phyloP scores from a whole-genome alignment of 2,888 invertebrate genomes.

The Drosophila cognata region DNA sequence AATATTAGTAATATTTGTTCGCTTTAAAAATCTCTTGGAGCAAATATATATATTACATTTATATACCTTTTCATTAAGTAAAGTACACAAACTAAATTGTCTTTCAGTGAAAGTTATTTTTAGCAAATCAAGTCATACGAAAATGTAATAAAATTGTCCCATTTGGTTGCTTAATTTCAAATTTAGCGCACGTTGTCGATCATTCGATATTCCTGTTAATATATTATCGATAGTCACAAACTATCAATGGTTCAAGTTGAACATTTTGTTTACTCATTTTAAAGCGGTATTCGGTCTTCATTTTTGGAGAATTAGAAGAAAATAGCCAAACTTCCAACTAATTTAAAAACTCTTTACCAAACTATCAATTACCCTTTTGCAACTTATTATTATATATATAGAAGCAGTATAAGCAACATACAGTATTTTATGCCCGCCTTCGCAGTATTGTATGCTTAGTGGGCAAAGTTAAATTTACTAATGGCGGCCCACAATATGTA shows the following conservation, averaged over 20 bases:
- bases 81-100: neutral
- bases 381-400: neutral
- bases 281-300: neutral
- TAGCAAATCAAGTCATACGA: neutral
- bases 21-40: neutral
- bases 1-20: slow-evolving; percentile 31
- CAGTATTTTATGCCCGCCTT: too few species aligned
- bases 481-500: neutral
- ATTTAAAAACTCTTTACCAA: neutral
- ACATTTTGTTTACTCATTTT: neutral
- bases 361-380: neutral
- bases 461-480: neutral
- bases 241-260: neutral
- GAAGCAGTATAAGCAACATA: neutral
- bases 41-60: neutral
- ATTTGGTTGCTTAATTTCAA: neutral
- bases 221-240: neutral
- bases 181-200: neutral
- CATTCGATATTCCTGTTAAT: neutral
- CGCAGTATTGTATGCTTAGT: neutral
- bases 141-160: neutral
- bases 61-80: neutral
- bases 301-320: neutral
- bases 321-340: neutral
- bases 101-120: neutral